Percentiles rank a stretch among this genome's conserved stretches.
Conservation (phyloP, 2,797 vertebrate species). For the Anas bernieri region DNA sequence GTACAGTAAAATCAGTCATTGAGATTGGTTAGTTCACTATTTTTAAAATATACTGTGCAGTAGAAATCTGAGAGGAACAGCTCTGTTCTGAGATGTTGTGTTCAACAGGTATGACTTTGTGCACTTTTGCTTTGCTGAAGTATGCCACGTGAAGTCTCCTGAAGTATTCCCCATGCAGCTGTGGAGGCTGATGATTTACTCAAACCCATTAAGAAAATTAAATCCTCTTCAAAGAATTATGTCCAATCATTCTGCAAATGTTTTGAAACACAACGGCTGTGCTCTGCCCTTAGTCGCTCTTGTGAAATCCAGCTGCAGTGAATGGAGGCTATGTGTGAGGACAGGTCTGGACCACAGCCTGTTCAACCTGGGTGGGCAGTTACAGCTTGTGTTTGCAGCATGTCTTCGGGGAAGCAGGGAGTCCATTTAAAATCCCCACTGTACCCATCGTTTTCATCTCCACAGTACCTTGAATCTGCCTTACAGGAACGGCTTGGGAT, state of each 20-base stretch:
- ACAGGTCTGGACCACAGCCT: neutral
- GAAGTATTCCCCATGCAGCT: neutral
- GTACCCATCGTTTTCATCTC: neutral
- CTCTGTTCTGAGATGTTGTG: neutral
- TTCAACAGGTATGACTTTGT: neutral
- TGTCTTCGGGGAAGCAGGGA: neutral
- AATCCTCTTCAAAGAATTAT: neutral
- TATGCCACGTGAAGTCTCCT: neutral
- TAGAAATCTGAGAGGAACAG: neutral
- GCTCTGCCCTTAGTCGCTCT: neutral
- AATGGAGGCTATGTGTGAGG: neutral
- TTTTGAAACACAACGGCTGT: neutral
- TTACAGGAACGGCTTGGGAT: neutral
- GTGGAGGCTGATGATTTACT: constrained; percentile 8
- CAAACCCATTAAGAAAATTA: constrained; percentile 29
- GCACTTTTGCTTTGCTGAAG: neutral
- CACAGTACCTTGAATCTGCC: neutral
- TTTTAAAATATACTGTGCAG: neutral
- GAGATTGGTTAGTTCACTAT: neutral
- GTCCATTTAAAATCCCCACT: neutral
- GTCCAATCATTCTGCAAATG: neutral
- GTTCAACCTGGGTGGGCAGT: neutral
- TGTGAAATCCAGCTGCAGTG: neutral
- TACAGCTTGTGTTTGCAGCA: neutral
- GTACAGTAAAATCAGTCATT: neutral